Evolutionary conservation across 2,113 vertebrate genomes (phyloP).

Genomic region (Nyctereutes procyonoides): DNA sequence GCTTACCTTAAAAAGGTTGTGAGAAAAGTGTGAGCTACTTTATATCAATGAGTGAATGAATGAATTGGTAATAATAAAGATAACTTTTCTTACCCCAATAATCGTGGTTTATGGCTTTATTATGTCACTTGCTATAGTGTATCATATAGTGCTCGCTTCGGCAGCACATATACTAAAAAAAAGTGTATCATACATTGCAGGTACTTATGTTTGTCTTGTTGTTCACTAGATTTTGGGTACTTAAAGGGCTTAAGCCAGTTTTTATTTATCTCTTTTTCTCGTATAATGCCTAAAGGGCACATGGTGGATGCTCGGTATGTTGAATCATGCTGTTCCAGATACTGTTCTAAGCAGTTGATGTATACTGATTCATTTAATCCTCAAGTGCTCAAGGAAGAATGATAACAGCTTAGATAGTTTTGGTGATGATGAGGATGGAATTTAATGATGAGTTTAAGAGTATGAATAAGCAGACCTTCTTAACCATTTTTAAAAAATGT

Average conservation of each 20-base stretch:
- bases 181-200: not conserved
- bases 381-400: not conserved
- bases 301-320: not conserved
- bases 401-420: not conserved
- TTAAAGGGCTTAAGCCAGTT: not conserved
- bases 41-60: not conserved
- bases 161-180: no score
- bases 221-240: not conserved
- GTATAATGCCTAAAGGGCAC: not conserved
- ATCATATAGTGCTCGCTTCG: not conserved
- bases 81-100: not conserved
- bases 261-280: conserved; percentile 19
- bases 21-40: not conserved
- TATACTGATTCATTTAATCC: conserved; percentile 37
- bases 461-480: not conserved
- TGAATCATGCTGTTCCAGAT: not conserved
- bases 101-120: not conserved
- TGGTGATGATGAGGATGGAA: not conserved
- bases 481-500: not conserved
- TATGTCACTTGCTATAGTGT: not conserved
- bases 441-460: conserved; percentile 22
- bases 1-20: not conserved
- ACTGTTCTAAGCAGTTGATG: not conserved
- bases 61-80: not conserved
- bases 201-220: conserved; percentile 16